A percentile compares a stretch with the other conserved stretches of the same genome.
Evolutionary conservation across 2,888 invertebrate species (phyloP).

Genomic region (Cryptocheilus praepositus): DNA sequence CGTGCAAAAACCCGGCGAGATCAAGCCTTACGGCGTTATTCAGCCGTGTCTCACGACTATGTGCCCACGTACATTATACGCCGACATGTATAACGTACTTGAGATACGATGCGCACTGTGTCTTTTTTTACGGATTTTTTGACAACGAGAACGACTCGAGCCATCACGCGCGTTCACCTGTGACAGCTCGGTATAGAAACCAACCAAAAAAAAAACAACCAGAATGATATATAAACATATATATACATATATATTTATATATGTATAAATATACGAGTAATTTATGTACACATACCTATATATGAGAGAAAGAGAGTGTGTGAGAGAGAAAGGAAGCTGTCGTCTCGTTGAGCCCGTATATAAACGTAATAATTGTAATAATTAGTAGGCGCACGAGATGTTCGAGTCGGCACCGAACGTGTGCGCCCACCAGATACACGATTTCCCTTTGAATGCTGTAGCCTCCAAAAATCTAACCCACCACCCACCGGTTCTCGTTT

Average conservation of each 20-base stretch:
- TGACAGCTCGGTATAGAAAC: slow-evolving; percentile 30
- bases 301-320: slow-evolving; percentile 38
- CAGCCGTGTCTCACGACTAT: too few relatives aligned
- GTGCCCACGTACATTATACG: too few relatives aligned
- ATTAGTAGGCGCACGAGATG: slow-evolving; percentile 31
- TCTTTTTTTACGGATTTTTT: slow-evolving; percentile 36
- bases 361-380: slow-evolving; percentile 15
- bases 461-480: slow-evolving; percentile 65
- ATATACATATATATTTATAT: slow-evolving; percentile 29
- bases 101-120: slow-evolving; percentile 42
- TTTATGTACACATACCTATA: slow-evolving; percentile 19
- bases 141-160: slow-evolving; percentile 39
- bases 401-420: slow-evolving; percentile 36
- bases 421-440: slow-evolving; percentile 41
- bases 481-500: slow-evolving; percentile 46
- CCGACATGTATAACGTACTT: slow-evolving; percentile 25
- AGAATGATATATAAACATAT: slow-evolving; percentile 22
- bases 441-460: slow-evolving; percentile 64
- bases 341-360: slow-evolving; percentile 45
- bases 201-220: slow-evolving; percentile 12
- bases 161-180: slow-evolving; percentile 39
- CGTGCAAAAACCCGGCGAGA: slow-evolving; percentile 18
- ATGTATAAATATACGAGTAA: slow-evolving; percentile 16
- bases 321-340: slow-evolving; percentile 38
- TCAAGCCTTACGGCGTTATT: too few relatives aligned